A percentile compares a stretch with the other conserved stretches of the same genome.
Evolutionary conservation across 2,888 invertebrate species (phyloP).

Genomic region (Pheosia gnoma): DNA sequence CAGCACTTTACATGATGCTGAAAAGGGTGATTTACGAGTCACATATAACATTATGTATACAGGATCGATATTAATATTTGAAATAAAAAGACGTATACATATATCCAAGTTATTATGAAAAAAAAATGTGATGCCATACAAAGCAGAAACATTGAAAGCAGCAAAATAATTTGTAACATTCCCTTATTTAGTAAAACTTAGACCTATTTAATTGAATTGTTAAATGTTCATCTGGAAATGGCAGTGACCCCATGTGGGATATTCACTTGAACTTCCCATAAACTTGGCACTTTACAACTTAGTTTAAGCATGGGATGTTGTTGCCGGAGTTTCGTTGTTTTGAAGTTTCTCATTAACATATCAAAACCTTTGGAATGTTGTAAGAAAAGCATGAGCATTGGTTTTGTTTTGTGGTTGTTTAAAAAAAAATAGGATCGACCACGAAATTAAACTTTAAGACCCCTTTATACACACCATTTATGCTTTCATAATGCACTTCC

Average conservation of each 20-base stretch:
- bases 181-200: slow-evolving; percentile 12
- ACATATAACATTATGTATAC: no score
- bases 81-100: no score
- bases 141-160: no score
- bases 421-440: no score
- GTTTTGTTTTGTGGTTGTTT: neutral
- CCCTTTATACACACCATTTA: no score
- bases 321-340: slow-evolving; percentile 15
- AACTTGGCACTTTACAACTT: slow-evolving; percentile 42
- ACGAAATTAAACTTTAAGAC: no score
- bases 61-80: no score
- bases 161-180: neutral
- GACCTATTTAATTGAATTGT: slow-evolving; percentile 32
- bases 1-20: no score
- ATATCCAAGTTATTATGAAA: no score
- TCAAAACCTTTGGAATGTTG: slow-evolving; percentile 6
- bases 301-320: slow-evolving; percentile 28
- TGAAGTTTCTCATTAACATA: slow-evolving; percentile 22
- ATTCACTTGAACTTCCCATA: slow-evolving; percentile 31
- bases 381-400: no score
- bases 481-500: neutral
- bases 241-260: slow-evolving; percentile 26
- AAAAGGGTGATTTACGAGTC: no score
- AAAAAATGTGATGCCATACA: no score
- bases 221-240: slow-evolving; percentile 29